A percentile compares a stretch with the other conserved stretches of the same genome.
Conservation (phyloP, 2,797 vertebrate genomes). For the Gymnoscopelus microlampas region DNA sequence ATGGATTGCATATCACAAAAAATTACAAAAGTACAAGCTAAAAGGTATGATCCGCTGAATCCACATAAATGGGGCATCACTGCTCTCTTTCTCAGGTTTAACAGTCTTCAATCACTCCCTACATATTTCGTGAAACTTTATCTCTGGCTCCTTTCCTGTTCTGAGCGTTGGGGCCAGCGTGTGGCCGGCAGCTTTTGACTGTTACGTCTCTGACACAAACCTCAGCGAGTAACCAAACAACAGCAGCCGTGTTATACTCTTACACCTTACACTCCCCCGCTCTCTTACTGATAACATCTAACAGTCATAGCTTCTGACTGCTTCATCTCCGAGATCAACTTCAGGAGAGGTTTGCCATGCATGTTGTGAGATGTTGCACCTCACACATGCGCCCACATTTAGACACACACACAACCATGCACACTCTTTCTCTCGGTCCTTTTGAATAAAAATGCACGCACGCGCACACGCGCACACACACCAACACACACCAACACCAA, state of each 20-base stretch:
- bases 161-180: slow-evolving; percentile 73
- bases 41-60: slow-evolving; percentile 10
- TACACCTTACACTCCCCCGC: slow-evolving; percentile 56
- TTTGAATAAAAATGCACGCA: slow-evolving; percentile 42
- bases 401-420: slow-evolving; percentile 12
- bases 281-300: slow-evolving; percentile 65
- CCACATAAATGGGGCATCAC: slow-evolving; percentile 21
- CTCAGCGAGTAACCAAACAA: slow-evolving; percentile 55
- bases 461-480: not conserved
- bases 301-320: slow-evolving; percentile 52
- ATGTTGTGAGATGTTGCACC: slow-evolving; percentile 12
- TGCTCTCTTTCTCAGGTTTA: slow-evolving; percentile 2
- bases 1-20: not conserved
- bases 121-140: slow-evolving; percentile 75
- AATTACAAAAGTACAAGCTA: slow-evolving; percentile 32
- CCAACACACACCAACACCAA: slow-evolving; percentile 2
- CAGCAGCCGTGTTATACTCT: slow-evolving; percentile 64
- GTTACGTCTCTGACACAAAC: slow-evolving; percentile 64
- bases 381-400: slow-evolving; percentile 24
- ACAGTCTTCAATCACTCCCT: slow-evolving; percentile 50
- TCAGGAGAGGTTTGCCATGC: slow-evolving; percentile 54
- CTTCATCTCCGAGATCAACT: slow-evolving; percentile 63
- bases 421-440: slow-evolving; percentile 49
- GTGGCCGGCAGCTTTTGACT: slow-evolving; percentile 75
- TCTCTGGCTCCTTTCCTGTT: slow-evolving; percentile 75